Evolutionary conservation across 2,888 invertebrate genomes (phyloP).

Genomic region (Lydus trimaculatus): DNA sequence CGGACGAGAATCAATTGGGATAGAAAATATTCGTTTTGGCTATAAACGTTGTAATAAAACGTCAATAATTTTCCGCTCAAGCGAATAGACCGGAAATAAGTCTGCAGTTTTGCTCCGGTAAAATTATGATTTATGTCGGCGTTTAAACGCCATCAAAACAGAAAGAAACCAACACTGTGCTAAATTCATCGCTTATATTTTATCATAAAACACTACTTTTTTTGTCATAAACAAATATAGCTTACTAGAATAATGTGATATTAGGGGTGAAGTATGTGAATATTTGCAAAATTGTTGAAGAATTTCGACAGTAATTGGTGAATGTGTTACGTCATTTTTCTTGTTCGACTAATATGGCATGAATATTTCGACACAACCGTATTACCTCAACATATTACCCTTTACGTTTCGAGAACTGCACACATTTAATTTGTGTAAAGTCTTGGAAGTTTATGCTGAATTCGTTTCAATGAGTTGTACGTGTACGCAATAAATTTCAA

Average conservation of each 20-base stretch:
- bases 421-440: conserved; percentile 22
- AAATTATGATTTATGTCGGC: conserved; percentile 37
- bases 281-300: too few relatives aligned
- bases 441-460: conserved; percentile 24
- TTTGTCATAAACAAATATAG: neutral
- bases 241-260: neutral
- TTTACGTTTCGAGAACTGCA: neutral
- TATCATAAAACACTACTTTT: neutral
- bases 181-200: neutral
- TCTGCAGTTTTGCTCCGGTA: conserved; percentile 35
- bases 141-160: conserved; percentile 18
- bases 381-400: neutral
- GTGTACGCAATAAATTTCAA: conserved; percentile 34
- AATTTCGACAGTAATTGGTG: too few relatives aligned
- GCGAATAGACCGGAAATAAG: conserved; percentile 40
- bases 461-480: conserved; percentile 30
- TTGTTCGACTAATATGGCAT: neutral
- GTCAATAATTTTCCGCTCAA: conserved; percentile 41
- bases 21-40: conserved; percentile 33
- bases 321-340: neutral
- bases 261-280: neutral
- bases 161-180: conserved; percentile 11
- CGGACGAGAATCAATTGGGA: conserved; percentile 27
- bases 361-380: neutral
- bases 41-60: conserved; percentile 40